Evolutionary conservation across 2,113 vertebrate species (phyloP).

Genomic region (Piprites chloris): DNA sequence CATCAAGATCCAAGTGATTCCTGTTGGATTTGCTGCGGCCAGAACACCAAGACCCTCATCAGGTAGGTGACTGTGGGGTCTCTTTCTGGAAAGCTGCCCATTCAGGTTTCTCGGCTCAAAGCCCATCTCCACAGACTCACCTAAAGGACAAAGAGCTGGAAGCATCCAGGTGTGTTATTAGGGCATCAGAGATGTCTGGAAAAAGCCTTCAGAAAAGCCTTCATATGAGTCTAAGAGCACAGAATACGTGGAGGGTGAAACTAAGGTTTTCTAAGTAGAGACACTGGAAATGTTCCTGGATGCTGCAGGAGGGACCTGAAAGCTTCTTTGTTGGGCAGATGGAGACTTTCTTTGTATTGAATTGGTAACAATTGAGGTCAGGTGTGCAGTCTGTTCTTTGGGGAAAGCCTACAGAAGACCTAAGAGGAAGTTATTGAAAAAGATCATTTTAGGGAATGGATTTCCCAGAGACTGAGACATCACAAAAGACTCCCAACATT

Average conservation of each 20-base stretch:
- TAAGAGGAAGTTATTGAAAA: background rate
- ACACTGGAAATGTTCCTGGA: no score
- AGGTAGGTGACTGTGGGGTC: background rate
- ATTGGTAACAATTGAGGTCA: background rate
- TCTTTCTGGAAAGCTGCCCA: background rate
- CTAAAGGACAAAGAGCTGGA: background rate
- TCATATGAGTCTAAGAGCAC: no score
- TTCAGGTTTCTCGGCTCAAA: background rate
- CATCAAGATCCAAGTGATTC: background rate
- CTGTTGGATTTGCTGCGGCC: background rate
- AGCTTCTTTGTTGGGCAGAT: background rate
- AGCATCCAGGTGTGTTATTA: background rate
- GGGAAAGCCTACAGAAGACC: background rate
- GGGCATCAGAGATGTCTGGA: background rate
- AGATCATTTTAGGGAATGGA: background rate
- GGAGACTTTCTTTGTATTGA: background rate
- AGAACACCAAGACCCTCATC: background rate
- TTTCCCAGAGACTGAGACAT: background rate
- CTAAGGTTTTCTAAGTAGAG: no score
- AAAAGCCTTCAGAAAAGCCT: background rate
- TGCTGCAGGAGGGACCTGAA: no score
- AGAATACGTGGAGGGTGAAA: no score
- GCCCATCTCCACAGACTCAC: accelerated
- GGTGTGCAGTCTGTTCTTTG: background rate
- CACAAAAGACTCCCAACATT: background rate